Percentiles rank a stretch among this genome's conserved stretches.
phyloP scores from a whole-genome alignment of 2,888 invertebrate species.

The Leucophenga maculata region DNA sequence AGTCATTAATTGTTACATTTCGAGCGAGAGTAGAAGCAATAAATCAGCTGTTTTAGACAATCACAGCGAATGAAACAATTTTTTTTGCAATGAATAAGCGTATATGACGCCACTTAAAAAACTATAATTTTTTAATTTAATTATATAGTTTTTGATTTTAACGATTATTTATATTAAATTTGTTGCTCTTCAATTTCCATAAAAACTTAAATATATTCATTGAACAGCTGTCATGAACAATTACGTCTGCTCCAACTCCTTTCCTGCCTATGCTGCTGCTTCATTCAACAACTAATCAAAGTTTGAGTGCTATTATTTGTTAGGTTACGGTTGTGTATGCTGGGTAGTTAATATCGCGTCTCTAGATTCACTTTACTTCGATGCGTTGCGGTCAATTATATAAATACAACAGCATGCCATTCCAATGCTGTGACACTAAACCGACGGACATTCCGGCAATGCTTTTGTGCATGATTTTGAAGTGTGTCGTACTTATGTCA shows the following conservation, averaged over 20 bases:
- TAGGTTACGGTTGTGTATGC: neutral
- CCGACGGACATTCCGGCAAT: slow-evolving; percentile 29
- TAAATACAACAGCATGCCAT: slow-evolving; percentile 50
- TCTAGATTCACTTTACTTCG: neutral
- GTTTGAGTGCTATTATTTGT: slow-evolving; percentile 51
- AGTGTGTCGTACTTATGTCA: slow-evolving; percentile 57
- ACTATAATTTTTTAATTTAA: too few relatives aligned
- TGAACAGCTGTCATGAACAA: too few relatives aligned
- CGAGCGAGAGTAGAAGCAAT: too few relatives aligned
- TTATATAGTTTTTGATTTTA: too few relatives aligned
- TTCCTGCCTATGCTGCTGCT: neutral
- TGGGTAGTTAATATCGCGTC: neutral
- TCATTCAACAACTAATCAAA: slow-evolving; percentile 58
- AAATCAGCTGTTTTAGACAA: too few relatives aligned
- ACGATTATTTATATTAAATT: too few relatives aligned
- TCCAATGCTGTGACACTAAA: slow-evolving; percentile 53
- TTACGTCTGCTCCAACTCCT: slow-evolving; percentile 27
- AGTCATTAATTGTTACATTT: too few relatives aligned
- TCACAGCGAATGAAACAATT: too few relatives aligned
- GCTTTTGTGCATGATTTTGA: slow-evolving; percentile 35
- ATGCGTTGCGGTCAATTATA: slow-evolving; percentile 62
- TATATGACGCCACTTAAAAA: too few relatives aligned
- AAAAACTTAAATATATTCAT: too few relatives aligned
- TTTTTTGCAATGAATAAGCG: too few relatives aligned
- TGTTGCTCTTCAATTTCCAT: too few relatives aligned